A percentile compares a stretch with the other conserved stretches of the same genome.
Conservation (phyloP, 2,888 invertebrate genomes). For the Drosophila leonis region DNA sequence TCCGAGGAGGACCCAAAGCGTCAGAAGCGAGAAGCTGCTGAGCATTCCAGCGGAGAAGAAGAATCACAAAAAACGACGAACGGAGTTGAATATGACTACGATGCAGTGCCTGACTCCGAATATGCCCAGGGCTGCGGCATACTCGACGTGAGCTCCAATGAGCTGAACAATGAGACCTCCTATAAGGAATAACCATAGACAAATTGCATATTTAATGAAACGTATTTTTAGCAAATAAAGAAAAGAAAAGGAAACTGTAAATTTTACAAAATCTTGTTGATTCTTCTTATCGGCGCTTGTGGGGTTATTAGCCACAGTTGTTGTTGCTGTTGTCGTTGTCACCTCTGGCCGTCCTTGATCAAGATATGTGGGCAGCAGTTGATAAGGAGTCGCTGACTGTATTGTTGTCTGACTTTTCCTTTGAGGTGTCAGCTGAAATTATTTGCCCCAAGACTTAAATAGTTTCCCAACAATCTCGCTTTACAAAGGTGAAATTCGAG, state of each 20-base stretch:
- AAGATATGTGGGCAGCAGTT: constrained; percentile 6
- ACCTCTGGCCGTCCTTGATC: constrained; percentile 25
- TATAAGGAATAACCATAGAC: constrained; percentile 40
- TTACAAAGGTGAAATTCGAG: neutral
- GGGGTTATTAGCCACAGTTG: neutral
- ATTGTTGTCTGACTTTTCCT: neutral
- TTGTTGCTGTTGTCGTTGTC: constrained; percentile 7
- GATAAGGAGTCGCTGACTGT: constrained; percentile 17
- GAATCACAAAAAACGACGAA: too few relatives aligned
- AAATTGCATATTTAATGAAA: neutral
- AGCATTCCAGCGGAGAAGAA: too few relatives aligned
- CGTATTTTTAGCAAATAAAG: constrained; percentile 33
- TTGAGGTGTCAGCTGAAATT: neutral
- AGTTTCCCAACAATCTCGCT: constrained; percentile 1
- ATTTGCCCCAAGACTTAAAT: neutral
- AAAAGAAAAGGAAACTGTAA: constrained; percentile 12
- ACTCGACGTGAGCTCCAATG: constrained; percentile 67
- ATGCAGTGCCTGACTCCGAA: constrained; percentile 56
- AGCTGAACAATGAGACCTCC: constrained; percentile 72
- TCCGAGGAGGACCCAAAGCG: constrained; percentile 5
- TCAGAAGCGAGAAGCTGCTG: neutral
- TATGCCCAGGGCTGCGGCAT: constrained; percentile 80
- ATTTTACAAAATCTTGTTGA: neutral
- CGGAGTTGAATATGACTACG: neutral
- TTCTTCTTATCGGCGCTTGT: neutral